Percentiles rank a stretch among this genome's conserved stretches.
These are phyloP conservation scores for Sorex araneus DNA, from an alignment of 2,113 vertebrate genomes.

Conservation along the genomic window DNA sequence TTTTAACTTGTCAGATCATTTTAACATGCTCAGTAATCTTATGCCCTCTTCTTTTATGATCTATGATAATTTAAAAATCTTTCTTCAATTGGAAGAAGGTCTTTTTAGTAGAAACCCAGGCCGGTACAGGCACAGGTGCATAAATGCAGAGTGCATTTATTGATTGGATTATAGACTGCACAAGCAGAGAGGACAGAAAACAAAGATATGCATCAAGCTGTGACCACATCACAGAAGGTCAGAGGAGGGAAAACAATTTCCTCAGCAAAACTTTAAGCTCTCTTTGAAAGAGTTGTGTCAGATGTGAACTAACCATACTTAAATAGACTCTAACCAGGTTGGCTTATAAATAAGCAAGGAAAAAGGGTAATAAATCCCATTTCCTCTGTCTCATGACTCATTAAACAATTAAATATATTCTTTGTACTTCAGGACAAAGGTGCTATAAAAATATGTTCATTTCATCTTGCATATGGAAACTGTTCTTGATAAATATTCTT, in stretches of 20 bases:
- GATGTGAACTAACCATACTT: constrained; percentile 14
- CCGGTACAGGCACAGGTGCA: neutral
- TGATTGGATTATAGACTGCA: neutral
- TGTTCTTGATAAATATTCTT: constrained; percentile 35
- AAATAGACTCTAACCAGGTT: constrained; percentile 35
- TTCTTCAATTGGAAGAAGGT: neutral
- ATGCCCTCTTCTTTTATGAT: neutral
- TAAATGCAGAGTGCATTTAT: neutral
- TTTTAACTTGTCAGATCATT: neutral
- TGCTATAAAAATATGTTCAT: constrained; percentile 28
- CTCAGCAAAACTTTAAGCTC: neutral
- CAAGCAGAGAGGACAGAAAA: neutral
- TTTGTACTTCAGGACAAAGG: constrained; percentile 39
- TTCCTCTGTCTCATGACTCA: constrained; percentile 22
- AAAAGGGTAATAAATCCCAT: constrained; percentile 44
- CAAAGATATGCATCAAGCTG: neutral
- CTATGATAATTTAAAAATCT: constrained; percentile 17
- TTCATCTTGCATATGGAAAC: neutral
- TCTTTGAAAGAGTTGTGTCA: constrained; percentile 20
- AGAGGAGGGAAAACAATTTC: constrained; percentile 26
- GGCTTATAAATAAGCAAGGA: constrained; percentile 33
- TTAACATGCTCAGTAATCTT: neutral
- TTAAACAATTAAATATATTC: constrained; percentile 39
- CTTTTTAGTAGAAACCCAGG: constrained; percentile 15
- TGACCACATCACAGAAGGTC: neutral